phyloP scores from a whole-genome alignment of 2,797 vertebrate species.

The Coluber constrictor region DNA sequence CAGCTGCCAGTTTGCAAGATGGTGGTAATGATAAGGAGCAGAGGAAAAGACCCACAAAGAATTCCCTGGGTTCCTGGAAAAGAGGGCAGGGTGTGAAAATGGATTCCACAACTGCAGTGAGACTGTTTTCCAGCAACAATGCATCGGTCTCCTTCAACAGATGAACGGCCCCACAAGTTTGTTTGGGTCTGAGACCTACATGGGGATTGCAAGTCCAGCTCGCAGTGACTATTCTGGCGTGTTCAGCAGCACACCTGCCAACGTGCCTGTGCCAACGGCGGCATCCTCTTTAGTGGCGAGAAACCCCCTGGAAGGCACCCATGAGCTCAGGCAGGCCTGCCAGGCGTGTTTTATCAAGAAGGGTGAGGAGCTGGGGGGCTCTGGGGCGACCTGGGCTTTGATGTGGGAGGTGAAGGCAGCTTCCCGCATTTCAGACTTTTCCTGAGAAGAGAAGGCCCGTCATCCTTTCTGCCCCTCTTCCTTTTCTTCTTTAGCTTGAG shows the following conservation, averaged over 20 bases:
- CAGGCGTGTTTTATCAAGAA: slow-evolving; percentile 85
- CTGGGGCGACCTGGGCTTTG: not conserved
- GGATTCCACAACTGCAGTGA: not conserved
- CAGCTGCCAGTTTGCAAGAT: not conserved
- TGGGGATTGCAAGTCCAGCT: slow-evolving; percentile 80
- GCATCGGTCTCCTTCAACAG: slow-evolving; percentile 66
- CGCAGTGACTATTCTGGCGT: slow-evolving; percentile 72
- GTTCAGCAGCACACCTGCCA: slow-evolving; percentile 69
- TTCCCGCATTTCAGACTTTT: not conserved
- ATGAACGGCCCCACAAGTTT: slow-evolving; percentile 76
- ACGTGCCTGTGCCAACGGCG: slow-evolving; percentile 47
- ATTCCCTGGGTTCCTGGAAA: not conserved
- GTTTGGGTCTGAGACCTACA: slow-evolving; percentile 75
- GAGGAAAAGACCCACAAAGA: not conserved
- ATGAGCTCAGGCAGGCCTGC: slow-evolving; percentile 93
- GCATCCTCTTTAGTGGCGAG: slow-evolving; percentile 65
- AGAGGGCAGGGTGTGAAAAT: too few species aligned
- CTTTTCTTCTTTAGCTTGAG: slow-evolving; percentile 12
- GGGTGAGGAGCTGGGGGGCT: slow-evolving; percentile 73
- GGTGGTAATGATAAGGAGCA: too few species aligned
- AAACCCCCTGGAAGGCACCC: slow-evolving; percentile 90
- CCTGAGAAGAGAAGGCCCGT: not conserved
- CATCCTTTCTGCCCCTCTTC: slow-evolving; percentile 18
- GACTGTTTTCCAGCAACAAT: not conserved
- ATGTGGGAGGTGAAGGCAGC: not conserved